A percentile compares a stretch with the other conserved stretches of the same genome.
These are phyloP conservation scores for Drosophila pseudoobscura DNA, from an alignment of 1,140 invertebrate species.

Conservation along the genomic window DNA sequence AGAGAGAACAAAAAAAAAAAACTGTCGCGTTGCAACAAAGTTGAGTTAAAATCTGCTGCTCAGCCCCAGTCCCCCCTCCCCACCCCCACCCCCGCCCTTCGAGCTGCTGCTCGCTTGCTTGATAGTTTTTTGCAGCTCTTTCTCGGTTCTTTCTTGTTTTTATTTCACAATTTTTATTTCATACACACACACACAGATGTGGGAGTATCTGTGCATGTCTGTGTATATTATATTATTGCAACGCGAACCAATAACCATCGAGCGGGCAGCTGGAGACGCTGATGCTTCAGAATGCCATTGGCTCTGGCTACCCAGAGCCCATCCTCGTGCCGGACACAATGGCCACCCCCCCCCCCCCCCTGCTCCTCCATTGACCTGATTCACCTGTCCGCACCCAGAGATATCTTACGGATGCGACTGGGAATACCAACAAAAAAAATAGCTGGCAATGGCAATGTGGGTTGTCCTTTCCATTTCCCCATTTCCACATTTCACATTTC, in stretches of 20 bases:
- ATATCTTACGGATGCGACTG: slow-evolving; percentile 38
- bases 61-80: not conserved
- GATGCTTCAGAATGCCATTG: slow-evolving; percentile 73
- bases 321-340: slow-evolving; percentile 35
- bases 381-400: slow-evolving; percentile 63
- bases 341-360: not conserved
- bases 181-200: slow-evolving; percentile 22
- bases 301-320: slow-evolving; percentile 37
- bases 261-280: slow-evolving; percentile 68
- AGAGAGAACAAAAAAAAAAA: slow-evolving; percentile 30
- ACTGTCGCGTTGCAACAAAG: slow-evolving; percentile 72
- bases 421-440: too few relatives aligned
- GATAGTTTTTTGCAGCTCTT: slow-evolving; percentile 44
- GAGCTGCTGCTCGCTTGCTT: slow-evolving; percentile 8
- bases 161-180: slow-evolving; percentile 77
- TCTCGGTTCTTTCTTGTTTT: slow-evolving; percentile 32
- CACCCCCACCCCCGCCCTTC: too few relatives aligned
- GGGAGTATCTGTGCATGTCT: slow-evolving; percentile 18
- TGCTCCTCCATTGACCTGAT: slow-evolving; percentile 58
- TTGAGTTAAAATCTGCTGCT: slow-evolving; percentile 46
- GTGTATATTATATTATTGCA: slow-evolving; percentile 78
- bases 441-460: too few relatives aligned
- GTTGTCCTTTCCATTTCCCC: slow-evolving; percentile 22
- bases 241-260: slow-evolving; percentile 82
- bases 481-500: slow-evolving; percentile 3